Percentiles rank a stretch among this genome's conserved stretches.
Evolutionary conservation across 2,888 invertebrate species (phyloP).

Genomic region (Cheilosia soror): DNA sequence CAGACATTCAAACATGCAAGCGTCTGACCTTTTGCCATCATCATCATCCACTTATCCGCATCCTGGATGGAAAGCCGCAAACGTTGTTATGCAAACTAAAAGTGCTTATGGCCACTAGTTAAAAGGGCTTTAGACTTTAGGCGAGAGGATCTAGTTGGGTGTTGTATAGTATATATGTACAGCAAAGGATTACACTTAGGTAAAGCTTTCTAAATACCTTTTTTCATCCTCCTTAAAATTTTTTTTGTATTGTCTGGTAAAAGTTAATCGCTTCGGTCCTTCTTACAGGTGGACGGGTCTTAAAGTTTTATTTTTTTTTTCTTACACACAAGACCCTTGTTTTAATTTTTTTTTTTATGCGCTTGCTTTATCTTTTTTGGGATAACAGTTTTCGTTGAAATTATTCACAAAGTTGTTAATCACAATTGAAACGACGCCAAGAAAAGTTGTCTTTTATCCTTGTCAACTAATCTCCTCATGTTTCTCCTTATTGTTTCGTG

Average conservation of each 20-base stretch:
- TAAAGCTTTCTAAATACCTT: background rate
- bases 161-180: slow-evolving; percentile 18
- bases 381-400: slow-evolving; percentile 22
- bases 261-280: slow-evolving; percentile 34
- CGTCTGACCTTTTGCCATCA: slow-evolving; percentile 23
- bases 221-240: background rate
- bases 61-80: slow-evolving; percentile 29
- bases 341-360: background rate
- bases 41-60: slow-evolving; percentile 24
- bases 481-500: slow-evolving; percentile 11
- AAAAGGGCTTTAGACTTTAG: slow-evolving; percentile 24
- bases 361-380: background rate
- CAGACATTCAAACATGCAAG: slow-evolving; percentile 19
- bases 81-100: slow-evolving; percentile 48
- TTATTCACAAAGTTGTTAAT: slow-evolving; percentile 62
- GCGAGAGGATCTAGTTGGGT: background rate
- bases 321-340: background rate
- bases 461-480: slow-evolving; percentile 56
- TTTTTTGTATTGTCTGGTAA: slow-evolving; percentile 19
- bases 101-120: slow-evolving; percentile 36
- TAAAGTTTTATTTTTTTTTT: background rate
- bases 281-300: slow-evolving; percentile 19
- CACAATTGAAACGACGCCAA: slow-evolving; percentile 50
- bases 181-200: background rate
- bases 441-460: slow-evolving; percentile 52